phyloP scores from a whole-genome alignment of 2,113 vertebrate species.

The Spea bombifrons region DNA sequence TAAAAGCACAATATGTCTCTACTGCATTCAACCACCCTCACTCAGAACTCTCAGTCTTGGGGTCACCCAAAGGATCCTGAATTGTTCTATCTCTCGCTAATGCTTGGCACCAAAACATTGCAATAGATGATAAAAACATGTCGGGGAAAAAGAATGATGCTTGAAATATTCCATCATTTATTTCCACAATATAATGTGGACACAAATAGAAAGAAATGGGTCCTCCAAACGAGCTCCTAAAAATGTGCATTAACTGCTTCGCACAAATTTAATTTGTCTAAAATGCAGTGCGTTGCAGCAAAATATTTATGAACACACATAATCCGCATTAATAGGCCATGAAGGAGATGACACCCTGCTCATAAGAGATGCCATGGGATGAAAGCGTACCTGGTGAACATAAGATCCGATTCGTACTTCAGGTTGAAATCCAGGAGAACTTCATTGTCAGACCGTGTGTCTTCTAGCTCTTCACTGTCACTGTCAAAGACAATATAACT shows the following conservation, averaged over 20 bases:
- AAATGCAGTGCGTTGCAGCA: too few relatives aligned
- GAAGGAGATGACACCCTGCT: too few relatives aligned
- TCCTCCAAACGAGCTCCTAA: too few relatives aligned
- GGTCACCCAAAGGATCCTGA: constrained; percentile 31
- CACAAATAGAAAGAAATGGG: neutral
- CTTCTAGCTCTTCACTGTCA: constrained; percentile 75
- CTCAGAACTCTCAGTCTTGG: neutral
- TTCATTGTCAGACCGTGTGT: constrained; percentile 75
- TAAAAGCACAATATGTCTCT: constrained; percentile 2
- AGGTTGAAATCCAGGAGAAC: constrained; percentile 75
- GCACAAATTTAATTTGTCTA: too few relatives aligned
- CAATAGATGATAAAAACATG: neutral
- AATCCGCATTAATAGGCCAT: too few relatives aligned
- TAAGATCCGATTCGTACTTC: constrained; percentile 83
- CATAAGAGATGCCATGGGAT: accelerated
- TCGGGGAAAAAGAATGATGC: neutral
- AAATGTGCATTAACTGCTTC: too few relatives aligned
- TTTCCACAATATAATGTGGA: neutral
- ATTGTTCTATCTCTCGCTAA: constrained; percentile 8
- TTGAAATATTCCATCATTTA: neutral
- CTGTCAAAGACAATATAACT: constrained; percentile 58
- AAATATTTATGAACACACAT: too few relatives aligned
- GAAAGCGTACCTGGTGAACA: constrained; percentile 83
- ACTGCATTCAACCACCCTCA: constrained; percentile 3
- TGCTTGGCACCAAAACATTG: neutral